Evolutionary conservation across 1,140 invertebrate species (phyloP).

Genomic region (Orius insidiosus): DNA sequence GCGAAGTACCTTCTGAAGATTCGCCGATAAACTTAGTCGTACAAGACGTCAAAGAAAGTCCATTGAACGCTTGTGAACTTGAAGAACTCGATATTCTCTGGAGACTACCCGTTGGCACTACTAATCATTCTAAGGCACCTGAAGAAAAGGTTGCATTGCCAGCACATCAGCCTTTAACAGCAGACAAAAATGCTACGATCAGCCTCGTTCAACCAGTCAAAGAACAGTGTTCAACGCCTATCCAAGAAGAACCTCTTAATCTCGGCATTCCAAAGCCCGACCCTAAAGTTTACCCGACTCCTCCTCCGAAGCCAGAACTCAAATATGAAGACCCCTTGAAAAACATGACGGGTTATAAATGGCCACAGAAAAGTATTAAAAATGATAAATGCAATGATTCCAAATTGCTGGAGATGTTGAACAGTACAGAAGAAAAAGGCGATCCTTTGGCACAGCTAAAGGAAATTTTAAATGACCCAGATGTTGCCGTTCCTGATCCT

Average conservation of each 20-base stretch:
- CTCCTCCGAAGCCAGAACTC: conserved; percentile 26
- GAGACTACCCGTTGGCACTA: conserved; percentile 16
- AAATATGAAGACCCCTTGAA: conserved; percentile 23
- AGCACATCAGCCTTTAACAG: conserved; percentile 12
- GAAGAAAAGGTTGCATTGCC: conserved; percentile 8
- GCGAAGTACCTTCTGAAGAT: not conserved
- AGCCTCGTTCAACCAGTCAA: conserved; percentile 3
- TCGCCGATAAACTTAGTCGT: conserved; percentile 11
- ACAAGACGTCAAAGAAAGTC: conserved; percentile 10
- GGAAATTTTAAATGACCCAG: conserved; percentile 45
- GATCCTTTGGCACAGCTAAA: conserved; percentile 53
- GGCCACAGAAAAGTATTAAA: conserved; percentile 7
- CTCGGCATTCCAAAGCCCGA: conserved; percentile 27
- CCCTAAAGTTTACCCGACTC: conserved; percentile 7
- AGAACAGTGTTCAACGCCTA: conserved; percentile 21
- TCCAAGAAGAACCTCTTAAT: conserved; percentile 45
- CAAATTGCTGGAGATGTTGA: conserved; percentile 26
- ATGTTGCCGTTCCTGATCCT: conserved; percentile 58
- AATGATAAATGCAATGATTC: conserved; percentile 21
- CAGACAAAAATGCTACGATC: not conserved
- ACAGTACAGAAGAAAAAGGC: conserved; percentile 29
- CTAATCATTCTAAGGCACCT: conserved; percentile 14
- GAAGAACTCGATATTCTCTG: conserved; percentile 15
- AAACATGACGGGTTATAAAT: conserved; percentile 18
- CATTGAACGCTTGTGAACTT: conserved; percentile 4